Percentiles rank a stretch among this genome's conserved stretches.
These are phyloP conservation scores for Ptilodon capucinus DNA, from an alignment of 2,888 invertebrate species.

Conservation along the genomic window DNA sequence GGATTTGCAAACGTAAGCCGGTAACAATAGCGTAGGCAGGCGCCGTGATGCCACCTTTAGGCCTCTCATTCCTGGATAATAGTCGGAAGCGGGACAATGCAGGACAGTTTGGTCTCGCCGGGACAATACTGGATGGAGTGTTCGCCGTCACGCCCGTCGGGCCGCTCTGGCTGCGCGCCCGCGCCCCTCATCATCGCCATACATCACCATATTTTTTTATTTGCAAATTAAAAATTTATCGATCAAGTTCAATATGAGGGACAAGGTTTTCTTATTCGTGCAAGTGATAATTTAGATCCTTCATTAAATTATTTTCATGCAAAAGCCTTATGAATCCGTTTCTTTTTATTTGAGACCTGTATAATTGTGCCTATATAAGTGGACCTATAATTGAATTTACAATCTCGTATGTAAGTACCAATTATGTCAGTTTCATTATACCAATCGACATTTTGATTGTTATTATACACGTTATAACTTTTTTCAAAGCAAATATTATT, in stretches of 20 bases:
- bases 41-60: conserved; percentile 56
- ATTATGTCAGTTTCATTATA: too few relatives aligned
- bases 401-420: too few relatives aligned
- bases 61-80: conserved; percentile 46
- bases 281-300: too few relatives aligned
- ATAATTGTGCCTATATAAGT: too few relatives aligned
- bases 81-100: conserved; percentile 46
- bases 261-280: too few relatives aligned
- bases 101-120: conserved; percentile 32
- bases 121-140: conserved; percentile 34
- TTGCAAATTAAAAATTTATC: conserved; percentile 58
- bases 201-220: conserved; percentile 47
- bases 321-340: too few relatives aligned
- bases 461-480: too few relatives aligned
- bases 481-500: not conserved
- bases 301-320: too few relatives aligned
- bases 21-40: conserved; percentile 72
- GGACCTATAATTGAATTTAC: too few relatives aligned
- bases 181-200: conserved; percentile 31
- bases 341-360: too few relatives aligned
- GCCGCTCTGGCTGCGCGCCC: conserved; percentile 30
- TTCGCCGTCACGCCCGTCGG: conserved; percentile 46
- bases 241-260: too few relatives aligned
- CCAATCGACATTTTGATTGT: too few relatives aligned
- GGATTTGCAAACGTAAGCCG: conserved; percentile 80